Evolutionary conservation across 2,797 vertebrate genomes (phyloP), one percentile per base, ranked within the genome.

Genomic region (Nyctalus aviator): DNA sequence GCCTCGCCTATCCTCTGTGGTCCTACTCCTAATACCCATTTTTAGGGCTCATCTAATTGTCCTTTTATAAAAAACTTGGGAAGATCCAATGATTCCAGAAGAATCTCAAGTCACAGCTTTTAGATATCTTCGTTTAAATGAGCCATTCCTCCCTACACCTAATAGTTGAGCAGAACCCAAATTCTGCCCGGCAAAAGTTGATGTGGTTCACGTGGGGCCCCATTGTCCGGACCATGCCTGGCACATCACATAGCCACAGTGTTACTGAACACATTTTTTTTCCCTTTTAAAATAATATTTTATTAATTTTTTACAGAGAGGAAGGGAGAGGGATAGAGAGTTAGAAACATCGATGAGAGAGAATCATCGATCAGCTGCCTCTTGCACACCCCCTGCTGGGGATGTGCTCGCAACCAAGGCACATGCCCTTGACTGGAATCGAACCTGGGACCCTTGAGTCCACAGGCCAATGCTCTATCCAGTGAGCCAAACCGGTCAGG

Each of bases 31-130:
- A 62, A 62, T 48, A 69, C 11, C 25, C 25, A n/a, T 37, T 88
- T 88, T 37, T n/a, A 25, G 64, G 14, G 8, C 84, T 94, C n/a
- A 7, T 64, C 27, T 50, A 59, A 78, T 14, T 57, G n/a, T 7
- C 18, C 75, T 93, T 89, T 66, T 59, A 75, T 6, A 76, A 37
- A 90, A 90, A 83, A 83, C 53, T 78, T 37, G 30, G 23, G n/a
- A 72, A 73, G 9, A 69, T 12, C 30, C 3, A 62, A 6, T 83
- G 69, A 85, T 78, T 83, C 23, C 30, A 79, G 35, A 76, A 85
- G 78, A 88, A 57, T 86, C 59, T 87, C 11, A 71, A 41, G 8
- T 57, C 44, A 57, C 9, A 15, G 23, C 75, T 92, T 88, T 88
- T 15, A 32, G 18, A 57, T 66, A 37, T 57, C 41, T 27, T 69